Percentiles rank a stretch among this genome's conserved stretches.
phyloP scores from a whole-genome alignment of 2,113 vertebrate species.

The Hirundichthys speculiger region DNA sequence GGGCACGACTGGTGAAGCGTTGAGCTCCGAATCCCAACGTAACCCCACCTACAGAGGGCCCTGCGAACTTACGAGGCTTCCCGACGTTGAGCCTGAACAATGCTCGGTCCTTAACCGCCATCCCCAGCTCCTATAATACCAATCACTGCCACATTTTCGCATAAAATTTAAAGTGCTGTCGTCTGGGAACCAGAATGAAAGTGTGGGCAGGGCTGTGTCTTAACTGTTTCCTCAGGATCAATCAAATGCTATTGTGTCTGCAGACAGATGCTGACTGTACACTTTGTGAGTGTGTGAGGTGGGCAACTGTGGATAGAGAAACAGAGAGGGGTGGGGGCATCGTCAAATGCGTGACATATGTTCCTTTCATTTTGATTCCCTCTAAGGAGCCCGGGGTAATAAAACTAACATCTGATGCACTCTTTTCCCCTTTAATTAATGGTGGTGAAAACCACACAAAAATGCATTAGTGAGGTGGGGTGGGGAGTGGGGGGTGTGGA shows the following conservation, averaged over 20 bases:
- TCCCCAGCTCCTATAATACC: conserved; percentile 46
- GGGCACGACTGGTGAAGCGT: conserved; percentile 33
- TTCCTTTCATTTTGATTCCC: conserved; percentile 81
- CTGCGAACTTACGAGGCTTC: conserved; percentile 43
- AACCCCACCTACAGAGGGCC: conserved; percentile 36
- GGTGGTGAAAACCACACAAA: conserved; percentile 67
- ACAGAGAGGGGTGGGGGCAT: conserved; percentile 35
- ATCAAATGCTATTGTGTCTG: conserved; percentile 72
- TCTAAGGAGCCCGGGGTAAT: conserved; percentile 76
- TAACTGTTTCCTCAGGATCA: conserved; percentile 71
- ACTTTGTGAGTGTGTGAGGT: conserved; percentile 73
- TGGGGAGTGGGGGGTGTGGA: too few relatives aligned
- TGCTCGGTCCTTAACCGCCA: conserved; percentile 45
- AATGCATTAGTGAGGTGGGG: conserved; percentile 57
- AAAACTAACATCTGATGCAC: conserved; percentile 83
- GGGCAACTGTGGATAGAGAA: conserved; percentile 66
- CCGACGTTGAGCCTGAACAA: conserved; percentile 41
- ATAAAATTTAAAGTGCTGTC: conserved; percentile 57
- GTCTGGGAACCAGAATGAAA: conserved; percentile 56
- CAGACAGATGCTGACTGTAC: conserved; percentile 76
- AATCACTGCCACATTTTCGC: conserved; percentile 63
- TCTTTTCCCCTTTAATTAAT: conserved; percentile 78
- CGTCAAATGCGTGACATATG: conserved; percentile 81
- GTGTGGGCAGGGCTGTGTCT: conserved; percentile 53
- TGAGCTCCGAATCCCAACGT: conserved; percentile 16